Evolutionary conservation across 2,888 invertebrate species (phyloP).

Genomic region (Parnassius mnemosyne): DNA sequence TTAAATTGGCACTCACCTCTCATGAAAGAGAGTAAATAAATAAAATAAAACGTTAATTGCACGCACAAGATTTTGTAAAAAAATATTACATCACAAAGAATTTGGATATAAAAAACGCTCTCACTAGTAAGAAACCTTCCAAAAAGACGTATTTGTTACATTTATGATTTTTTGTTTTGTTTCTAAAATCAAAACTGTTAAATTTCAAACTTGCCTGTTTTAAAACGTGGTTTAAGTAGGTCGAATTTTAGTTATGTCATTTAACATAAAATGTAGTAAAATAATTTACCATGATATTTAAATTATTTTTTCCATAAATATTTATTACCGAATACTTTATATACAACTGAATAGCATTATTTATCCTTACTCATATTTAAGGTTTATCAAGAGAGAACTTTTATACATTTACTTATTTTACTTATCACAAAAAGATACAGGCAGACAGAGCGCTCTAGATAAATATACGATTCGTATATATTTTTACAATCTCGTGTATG

Average conservation of each 20-base stretch:
- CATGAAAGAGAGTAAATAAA: conserved; percentile 66
- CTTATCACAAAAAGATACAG: too few species aligned
- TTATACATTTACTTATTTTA: too few species aligned
- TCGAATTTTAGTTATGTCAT: conserved; percentile 5
- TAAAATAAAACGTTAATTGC: conserved; percentile 56
- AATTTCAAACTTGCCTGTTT: conserved; percentile 50
- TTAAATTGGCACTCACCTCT: conserved; percentile 65
- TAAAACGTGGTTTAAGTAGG: conserved; percentile 18
- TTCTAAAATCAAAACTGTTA: conserved; percentile 69
- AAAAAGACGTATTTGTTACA: conserved; percentile 76
- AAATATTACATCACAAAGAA: conserved; percentile 79
- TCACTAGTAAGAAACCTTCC: conserved; percentile 72
- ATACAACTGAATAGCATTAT: too few species aligned
- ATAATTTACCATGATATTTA: too few species aligned
- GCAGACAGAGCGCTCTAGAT: too few species aligned
- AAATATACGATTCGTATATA: too few species aligned
- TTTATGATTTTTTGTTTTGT: conserved; percentile 74
- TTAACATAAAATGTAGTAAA: too few species aligned
- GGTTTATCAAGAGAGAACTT: too few species aligned
- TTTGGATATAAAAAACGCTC: conserved; percentile 79
- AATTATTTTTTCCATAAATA: too few species aligned
- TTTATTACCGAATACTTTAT: too few species aligned
- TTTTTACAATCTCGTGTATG: too few species aligned
- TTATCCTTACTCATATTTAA: too few species aligned
- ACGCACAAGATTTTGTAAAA: conserved; percentile 74